These are phyloP conservation scores for Macrophya alboannulata DNA, from an alignment of 2,888 invertebrate species.

Conservation along the genomic window DNA sequence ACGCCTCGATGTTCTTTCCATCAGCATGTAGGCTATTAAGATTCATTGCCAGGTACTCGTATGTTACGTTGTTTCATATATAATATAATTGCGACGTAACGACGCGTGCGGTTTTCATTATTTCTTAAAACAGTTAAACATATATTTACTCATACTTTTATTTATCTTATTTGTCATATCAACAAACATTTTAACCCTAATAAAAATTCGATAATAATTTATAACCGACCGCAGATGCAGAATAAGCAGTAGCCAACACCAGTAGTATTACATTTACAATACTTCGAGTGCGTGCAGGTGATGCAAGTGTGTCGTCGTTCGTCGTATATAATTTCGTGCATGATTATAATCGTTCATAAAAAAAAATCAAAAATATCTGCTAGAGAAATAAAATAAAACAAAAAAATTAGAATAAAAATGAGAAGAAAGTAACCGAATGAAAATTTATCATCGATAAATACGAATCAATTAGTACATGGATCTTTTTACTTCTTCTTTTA, in stretches of 20 bases:
- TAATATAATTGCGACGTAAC: not conserved
- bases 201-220: too few relatives aligned
- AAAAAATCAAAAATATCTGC: not conserved
- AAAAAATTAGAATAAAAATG: not conserved
- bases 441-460: not conserved
- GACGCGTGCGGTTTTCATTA: not conserved
- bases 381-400: not conserved
- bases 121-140: not conserved
- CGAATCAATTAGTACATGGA: not conserved
- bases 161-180: too few relatives aligned
- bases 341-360: too few relatives aligned
- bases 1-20: constrained; percentile 56
- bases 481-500: not conserved
- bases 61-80: constrained; percentile 5
- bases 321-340: too few relatives aligned
- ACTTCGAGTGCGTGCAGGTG: too few relatives aligned
- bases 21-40: constrained; percentile 58
- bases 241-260: too few relatives aligned
- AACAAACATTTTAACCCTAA: too few relatives aligned
- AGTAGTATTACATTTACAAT: too few relatives aligned
- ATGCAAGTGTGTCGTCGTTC: too few relatives aligned
- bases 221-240: too few relatives aligned
- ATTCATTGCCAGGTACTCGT: constrained; percentile 54
- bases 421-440: not conserved
- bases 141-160: too few relatives aligned